A percentile compares a stretch with the other conserved stretches of the same genome.
phyloP scores from a whole-genome alignment of 2,888 invertebrate species.

The Orthosia gracilis region DNA sequence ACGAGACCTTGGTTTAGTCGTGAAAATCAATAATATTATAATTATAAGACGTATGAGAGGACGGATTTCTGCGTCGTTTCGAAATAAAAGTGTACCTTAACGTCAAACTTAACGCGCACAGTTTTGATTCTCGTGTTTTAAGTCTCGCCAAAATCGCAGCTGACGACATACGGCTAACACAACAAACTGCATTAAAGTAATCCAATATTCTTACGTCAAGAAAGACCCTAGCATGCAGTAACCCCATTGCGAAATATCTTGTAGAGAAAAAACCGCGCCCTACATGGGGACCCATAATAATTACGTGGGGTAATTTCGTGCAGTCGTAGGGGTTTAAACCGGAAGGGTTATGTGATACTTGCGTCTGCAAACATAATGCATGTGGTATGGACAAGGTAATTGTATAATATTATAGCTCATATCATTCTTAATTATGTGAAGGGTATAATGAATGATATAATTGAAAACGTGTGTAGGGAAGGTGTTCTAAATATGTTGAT shows the following conservation, averaged over 20 bases:
- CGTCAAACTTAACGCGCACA: not conserved
- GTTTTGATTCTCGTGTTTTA: not conserved
- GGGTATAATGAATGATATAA: conserved; percentile 15
- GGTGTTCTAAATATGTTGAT: not conserved
- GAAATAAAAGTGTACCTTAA: not conserved
- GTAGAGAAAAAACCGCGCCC: conserved; percentile 82
- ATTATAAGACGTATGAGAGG: conserved; percentile 44
- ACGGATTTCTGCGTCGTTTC: conserved; percentile 9
- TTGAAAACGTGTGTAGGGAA: conserved; percentile 26
- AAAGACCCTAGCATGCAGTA: conserved; percentile 60
- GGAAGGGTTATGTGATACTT: conserved; percentile 78
- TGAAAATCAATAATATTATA: conserved; percentile 58
- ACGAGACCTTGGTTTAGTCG: conserved; percentile 45
- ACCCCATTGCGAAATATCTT: conserved; percentile 76
- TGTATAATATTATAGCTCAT: conserved; percentile 36
- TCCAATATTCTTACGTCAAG: conserved; percentile 66
- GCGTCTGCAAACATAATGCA: conserved; percentile 47
- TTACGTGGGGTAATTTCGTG: conserved; percentile 84
- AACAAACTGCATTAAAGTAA: conserved; percentile 48
- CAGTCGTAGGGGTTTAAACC: conserved; percentile 79
- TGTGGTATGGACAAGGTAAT: conserved; percentile 39
- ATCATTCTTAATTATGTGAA: conserved; percentile 27
- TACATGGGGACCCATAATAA: conserved; percentile 76
- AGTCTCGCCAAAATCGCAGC: conserved; percentile 2
- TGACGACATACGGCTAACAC: conserved; percentile 9